Percentiles rank a stretch among this genome's conserved stretches.
Conservation (phyloP, 2,113 vertebrate species). For the Stegostoma tigrinum region DNA sequence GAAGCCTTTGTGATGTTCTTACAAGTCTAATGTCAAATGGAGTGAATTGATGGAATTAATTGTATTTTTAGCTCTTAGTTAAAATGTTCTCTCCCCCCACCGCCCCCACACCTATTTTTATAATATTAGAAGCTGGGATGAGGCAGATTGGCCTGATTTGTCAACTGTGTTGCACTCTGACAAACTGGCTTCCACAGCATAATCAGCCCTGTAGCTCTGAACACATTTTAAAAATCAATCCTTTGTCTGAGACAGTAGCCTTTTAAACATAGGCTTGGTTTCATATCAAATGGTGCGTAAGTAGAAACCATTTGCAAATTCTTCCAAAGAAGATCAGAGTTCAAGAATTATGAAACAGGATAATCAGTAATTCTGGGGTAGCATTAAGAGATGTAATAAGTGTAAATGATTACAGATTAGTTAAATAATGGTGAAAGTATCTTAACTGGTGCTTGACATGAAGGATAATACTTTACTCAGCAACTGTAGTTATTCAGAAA, state of each 20-base stretch:
- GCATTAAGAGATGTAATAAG: neutral
- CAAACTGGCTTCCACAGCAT: neutral
- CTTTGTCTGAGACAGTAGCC: neutral
- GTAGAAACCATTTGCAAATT: neutral
- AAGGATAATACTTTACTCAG: neutral
- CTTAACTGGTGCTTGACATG: neutral
- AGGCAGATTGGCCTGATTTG: neutral
- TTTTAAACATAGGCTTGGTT: neutral
- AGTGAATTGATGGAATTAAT: neutral
- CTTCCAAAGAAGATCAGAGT: neutral
- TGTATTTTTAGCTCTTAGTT: neutral
- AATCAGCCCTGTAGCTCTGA: too few species aligned
- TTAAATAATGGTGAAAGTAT: neutral
- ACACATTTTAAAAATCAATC: neutral
- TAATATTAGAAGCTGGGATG: neutral
- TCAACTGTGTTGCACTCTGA: neutral
- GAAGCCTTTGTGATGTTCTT: neutral
- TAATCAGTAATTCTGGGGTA: neutral
- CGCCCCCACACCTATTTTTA: neutral
- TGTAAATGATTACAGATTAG: neutral
- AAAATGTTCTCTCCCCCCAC: neutral
- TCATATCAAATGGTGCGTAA: neutral
- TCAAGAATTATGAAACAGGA: neutral
- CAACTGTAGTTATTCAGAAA: neutral
- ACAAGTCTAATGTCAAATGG: neutral